Conservation (phyloP, 1,140 invertebrate genomes). For the Tetramorium parvispinum region DNA sequence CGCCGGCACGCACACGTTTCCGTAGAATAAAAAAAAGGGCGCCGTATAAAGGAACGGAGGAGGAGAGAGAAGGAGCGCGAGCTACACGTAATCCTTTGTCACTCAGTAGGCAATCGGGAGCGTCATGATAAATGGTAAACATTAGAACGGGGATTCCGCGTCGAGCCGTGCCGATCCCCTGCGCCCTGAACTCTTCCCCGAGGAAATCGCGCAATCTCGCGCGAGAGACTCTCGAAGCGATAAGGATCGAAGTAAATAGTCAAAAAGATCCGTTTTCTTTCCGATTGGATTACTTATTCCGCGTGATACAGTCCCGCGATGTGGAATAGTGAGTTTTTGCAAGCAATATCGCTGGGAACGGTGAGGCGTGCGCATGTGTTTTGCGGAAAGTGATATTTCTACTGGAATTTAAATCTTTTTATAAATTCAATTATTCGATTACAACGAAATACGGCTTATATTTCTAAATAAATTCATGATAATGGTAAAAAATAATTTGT, state of each 20-base stretch:
- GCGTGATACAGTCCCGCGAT: not conserved
- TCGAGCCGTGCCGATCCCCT: not conserved
- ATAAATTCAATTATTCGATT: not conserved
- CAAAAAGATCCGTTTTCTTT: conserved; percentile 19
- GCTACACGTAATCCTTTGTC: conserved; percentile 69
- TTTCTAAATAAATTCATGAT: not conserved
- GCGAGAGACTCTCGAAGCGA: conserved; percentile 14
- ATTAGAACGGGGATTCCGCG: conserved; percentile 35
- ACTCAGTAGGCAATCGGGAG: conserved; percentile 68
- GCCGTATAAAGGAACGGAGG: not conserved
- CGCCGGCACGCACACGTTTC: conserved; percentile 81
- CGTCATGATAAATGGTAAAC: conserved; percentile 68
- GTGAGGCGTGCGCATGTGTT: not conserved
- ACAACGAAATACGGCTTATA: not conserved
- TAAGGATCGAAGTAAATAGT: conserved; percentile 49
- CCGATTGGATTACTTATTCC: conserved; percentile 27
- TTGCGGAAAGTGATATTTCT: not conserved
- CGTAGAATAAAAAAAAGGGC: conserved; percentile 73
- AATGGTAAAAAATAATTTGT: not conserved
- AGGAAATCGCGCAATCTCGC: conserved; percentile 50
- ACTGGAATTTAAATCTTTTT: not conserved
- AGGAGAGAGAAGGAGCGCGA: not conserved
- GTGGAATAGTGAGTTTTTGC: conserved; percentile 33
- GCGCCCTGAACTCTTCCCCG: conserved; percentile 43
- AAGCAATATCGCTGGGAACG: not conserved